Conservation (phyloP, 2,888 invertebrate genomes). For the Harpagoxenus sublaevis region DNA sequence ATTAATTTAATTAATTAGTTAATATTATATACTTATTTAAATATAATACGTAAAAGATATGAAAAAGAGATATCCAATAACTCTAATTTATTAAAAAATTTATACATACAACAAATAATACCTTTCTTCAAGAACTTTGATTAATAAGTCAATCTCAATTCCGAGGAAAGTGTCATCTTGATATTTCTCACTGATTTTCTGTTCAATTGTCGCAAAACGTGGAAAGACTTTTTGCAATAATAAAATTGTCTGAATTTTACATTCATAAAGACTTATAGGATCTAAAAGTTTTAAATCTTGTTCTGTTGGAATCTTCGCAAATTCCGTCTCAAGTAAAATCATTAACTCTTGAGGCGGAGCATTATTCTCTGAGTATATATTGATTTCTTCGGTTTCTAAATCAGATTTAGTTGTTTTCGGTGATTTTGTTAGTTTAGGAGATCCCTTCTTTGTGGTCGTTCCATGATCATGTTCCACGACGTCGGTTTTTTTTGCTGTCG, state of each 20-base stretch:
- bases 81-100: conserved; percentile 15
- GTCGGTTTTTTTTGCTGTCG: neutral
- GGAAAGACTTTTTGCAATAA: conserved; percentile 61
- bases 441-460: neutral
- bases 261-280: conserved; percentile 75
- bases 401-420: neutral
- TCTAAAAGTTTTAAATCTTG: conserved; percentile 74
- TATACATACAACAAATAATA: conserved; percentile 41
- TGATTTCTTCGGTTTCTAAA: neutral
- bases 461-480: neutral
- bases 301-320: conserved; percentile 67
- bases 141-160: conserved; percentile 64
- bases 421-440: neutral
- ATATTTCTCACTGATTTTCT: conserved; percentile 51
- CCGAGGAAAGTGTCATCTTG: conserved; percentile 67
- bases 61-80: neutral
- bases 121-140: conserved; percentile 77
- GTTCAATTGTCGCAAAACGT: neutral
- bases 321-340: conserved; percentile 39
- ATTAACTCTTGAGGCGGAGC: neutral
- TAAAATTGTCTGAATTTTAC: conserved; percentile 74
- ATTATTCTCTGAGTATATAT: neutral
- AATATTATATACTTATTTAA: conserved; percentile 2
- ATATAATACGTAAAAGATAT: neutral
- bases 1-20: neutral